These are phyloP conservation scores for Petaurus breviceps DNA, from an alignment of 2,113 vertebrate species.

Conservation along the genomic window DNA sequence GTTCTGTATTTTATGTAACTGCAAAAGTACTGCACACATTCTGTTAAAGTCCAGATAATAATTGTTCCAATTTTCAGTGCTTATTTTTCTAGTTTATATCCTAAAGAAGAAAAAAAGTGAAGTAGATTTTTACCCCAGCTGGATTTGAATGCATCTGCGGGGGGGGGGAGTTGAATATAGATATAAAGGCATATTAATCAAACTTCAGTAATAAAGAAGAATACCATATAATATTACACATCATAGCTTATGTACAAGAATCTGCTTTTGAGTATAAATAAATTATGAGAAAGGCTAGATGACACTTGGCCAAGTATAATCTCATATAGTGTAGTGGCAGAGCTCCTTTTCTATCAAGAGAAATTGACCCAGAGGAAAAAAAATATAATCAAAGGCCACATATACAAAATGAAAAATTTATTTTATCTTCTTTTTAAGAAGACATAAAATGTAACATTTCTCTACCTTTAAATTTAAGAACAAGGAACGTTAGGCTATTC, in stretches of 20 bases:
- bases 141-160: not conserved
- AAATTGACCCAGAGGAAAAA: not conserved
- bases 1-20: not conserved
- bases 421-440: not conserved
- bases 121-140: not conserved
- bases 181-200: not conserved
- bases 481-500: not conserved
- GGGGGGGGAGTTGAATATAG: not conserved
- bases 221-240: not conserved
- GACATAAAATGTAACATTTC: not conserved
- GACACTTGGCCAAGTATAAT: not conserved
- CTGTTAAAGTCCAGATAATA: not conserved
- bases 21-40: not conserved
- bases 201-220: not conserved
- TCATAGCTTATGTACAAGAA: not conserved
- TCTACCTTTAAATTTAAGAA: not conserved
- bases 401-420: not conserved
- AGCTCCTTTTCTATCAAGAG: not conserved
- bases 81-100: not conserved
- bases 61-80: not conserved
- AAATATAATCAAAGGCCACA: not conserved
- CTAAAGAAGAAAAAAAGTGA: not conserved
- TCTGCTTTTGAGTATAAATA: not conserved
- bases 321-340: no score
- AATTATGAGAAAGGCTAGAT: not conserved